These are phyloP conservation scores for Rhea americana DNA, from an alignment of 2,113 vertebrate genomes.

Conservation along the genomic window DNA sequence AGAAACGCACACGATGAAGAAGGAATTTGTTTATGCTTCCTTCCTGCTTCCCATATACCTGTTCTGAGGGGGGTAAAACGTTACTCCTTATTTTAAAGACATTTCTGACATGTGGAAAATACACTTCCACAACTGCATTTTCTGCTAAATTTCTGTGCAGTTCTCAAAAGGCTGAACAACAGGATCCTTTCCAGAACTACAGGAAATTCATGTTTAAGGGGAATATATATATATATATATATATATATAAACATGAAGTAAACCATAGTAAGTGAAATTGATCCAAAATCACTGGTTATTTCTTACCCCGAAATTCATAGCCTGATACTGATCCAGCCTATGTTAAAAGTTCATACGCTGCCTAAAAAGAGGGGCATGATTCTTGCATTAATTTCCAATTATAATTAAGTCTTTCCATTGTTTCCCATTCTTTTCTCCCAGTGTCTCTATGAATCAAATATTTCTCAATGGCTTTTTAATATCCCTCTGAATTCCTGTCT, in stretches of 20 bases:
- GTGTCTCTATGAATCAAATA: conserved; percentile 53
- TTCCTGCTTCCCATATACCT: background rate
- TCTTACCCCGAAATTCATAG: background rate
- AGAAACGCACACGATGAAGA: background rate
- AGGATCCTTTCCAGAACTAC: background rate
- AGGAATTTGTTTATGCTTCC: background rate
- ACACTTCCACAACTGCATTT: background rate
- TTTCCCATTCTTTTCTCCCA: conserved; percentile 12
- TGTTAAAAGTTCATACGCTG: conserved; percentile 24
- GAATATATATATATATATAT: no score
- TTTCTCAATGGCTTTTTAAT: conserved; percentile 33
- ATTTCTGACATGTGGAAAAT: background rate
- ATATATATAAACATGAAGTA: no score
- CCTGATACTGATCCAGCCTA: background rate
- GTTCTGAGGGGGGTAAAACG: background rate
- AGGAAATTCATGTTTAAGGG: background rate
- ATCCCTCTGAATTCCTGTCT: conserved; percentile 17
- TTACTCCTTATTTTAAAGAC: background rate
- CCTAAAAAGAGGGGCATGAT: conserved; percentile 16
- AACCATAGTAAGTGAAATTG: background rate
- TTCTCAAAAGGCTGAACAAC: background rate
- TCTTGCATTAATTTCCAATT: conserved; percentile 41
- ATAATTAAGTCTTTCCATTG: conserved; percentile 2
- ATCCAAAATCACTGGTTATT: background rate
- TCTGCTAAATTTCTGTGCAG: background rate